Evolutionary conservation across 2,113 vertebrate species (phyloP).

Genomic region (Myxocyprinus asiaticus): DNA sequence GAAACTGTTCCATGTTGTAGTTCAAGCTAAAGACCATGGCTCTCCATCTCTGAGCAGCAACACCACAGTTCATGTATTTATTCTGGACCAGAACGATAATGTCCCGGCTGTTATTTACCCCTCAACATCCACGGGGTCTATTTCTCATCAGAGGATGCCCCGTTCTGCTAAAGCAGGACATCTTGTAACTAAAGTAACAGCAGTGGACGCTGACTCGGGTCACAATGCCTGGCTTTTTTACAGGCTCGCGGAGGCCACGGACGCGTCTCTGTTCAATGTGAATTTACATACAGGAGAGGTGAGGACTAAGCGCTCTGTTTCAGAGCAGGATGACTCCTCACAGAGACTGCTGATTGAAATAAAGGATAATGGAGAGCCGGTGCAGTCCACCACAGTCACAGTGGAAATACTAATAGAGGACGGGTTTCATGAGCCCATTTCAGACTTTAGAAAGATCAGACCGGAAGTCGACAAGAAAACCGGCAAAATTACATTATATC

Average conservation of each 20-base stretch:
- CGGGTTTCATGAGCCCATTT: slow-evolving; percentile 53
- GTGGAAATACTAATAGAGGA: slow-evolving; percentile 58
- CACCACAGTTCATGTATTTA: slow-evolving; percentile 68
- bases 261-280: slow-evolving; percentile 76
- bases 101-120: slow-evolving; percentile 77
- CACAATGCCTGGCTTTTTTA: slow-evolving; percentile 85
- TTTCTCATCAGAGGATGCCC: slow-evolving; percentile 69
- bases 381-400: slow-evolving; percentile 78
- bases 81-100: slow-evolving; percentile 78
- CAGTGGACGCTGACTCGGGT: slow-evolving; percentile 82
- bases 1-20: slow-evolving; percentile 69
- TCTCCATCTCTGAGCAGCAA: slow-evolving; percentile 72
- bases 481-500: slow-evolving; percentile 77
- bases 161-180: slow-evolving; percentile 76
- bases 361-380: slow-evolving; percentile 79
- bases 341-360: slow-evolving; percentile 80
- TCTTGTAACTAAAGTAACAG: slow-evolving; percentile 84
- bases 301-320: slow-evolving; percentile 72
- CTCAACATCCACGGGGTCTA: slow-evolving; percentile 58
- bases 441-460: slow-evolving; percentile 38
- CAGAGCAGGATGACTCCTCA: slow-evolving; percentile 70
- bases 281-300: slow-evolving; percentile 80
- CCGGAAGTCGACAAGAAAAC: slow-evolving; percentile 40
- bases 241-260: slow-evolving; percentile 72
- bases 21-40: slow-evolving; percentile 75